These are phyloP conservation scores for Halictus ligatus DNA, from an alignment of 2,888 invertebrate genomes.

Conservation along the genomic window DNA sequence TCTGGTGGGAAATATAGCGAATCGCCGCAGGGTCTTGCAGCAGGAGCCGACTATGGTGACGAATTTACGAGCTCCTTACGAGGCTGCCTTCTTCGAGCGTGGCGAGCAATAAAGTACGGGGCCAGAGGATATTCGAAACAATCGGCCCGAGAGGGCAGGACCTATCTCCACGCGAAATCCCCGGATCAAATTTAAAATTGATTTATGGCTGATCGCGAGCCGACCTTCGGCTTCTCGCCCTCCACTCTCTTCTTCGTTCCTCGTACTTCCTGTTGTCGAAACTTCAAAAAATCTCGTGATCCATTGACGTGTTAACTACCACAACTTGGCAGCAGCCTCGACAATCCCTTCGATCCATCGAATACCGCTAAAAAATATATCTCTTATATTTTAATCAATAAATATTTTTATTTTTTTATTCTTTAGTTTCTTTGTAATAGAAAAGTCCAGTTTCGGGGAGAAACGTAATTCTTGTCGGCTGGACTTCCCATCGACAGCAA, in stretches of 20 bases:
- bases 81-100: slow-evolving; percentile 70
- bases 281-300: not conserved
- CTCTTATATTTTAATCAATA: not conserved
- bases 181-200: slow-evolving; percentile 71
- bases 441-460: not conserved
- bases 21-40: slow-evolving; percentile 69
- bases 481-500: slow-evolving; percentile 69
- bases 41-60: slow-evolving; percentile 76
- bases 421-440: too few species aligned
- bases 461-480: slow-evolving; percentile 55
- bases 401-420: slow-evolving; percentile 3
- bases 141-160: slow-evolving; percentile 62
- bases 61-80: slow-evolving; percentile 80
- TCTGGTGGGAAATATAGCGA: slow-evolving; percentile 72
- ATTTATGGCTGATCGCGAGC: slow-evolving; percentile 70
- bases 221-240: slow-evolving; percentile 28
- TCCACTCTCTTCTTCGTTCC: not conserved
- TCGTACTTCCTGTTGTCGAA: slow-evolving; percentile 38
- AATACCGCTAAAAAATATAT: not conserved
- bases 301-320: not conserved
- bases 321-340: not conserved
- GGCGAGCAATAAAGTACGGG: slow-evolving; percentile 70
- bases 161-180: slow-evolving; percentile 59
- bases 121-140: slow-evolving; percentile 70
- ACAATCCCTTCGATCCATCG: not conserved